These are phyloP conservation scores for Eulithis testata DNA, from an alignment of 2,888 invertebrate species.

Conservation along the genomic window DNA sequence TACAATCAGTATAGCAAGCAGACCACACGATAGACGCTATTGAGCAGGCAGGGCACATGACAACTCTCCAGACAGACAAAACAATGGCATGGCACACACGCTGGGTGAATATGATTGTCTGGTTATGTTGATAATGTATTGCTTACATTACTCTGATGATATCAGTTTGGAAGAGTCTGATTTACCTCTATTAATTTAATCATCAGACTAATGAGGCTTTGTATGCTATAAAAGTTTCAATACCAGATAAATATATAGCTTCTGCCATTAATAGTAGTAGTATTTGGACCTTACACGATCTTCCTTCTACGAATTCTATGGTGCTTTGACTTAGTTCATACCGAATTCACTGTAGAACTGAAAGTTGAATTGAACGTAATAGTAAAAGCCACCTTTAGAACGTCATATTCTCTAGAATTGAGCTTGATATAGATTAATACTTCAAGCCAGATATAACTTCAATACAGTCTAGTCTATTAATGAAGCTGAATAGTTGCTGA, in stretches of 20 bases:
- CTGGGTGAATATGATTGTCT: conserved; percentile 12
- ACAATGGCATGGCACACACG: conserved; percentile 8
- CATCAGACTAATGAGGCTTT: neutral
- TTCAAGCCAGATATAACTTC: neutral
- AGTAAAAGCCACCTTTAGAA: too few species aligned
- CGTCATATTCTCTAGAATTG: neutral
- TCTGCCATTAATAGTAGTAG: too few species aligned
- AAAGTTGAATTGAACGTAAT: too few species aligned
- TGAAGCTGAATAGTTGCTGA: conserved; percentile 24
- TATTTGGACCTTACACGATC: too few species aligned
- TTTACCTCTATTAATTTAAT: neutral
- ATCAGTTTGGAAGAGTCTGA: neutral
- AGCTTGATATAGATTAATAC: neutral
- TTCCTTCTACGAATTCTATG: too few species aligned
- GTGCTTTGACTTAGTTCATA: too few species aligned
- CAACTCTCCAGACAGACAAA: conserved; percentile 10
- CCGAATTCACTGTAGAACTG: too few species aligned
- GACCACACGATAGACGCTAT: conserved; percentile 11
- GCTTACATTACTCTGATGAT: conserved; percentile 1
- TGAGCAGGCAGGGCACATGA: conserved; percentile 2
- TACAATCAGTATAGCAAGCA: neutral
- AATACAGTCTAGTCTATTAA: conserved; percentile 10
- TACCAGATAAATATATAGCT: neutral
- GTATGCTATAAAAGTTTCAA: neutral
- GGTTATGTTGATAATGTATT: neutral